A percentile compares a stretch with the other conserved stretches of the same genome.
phyloP scores from a whole-genome alignment of 53 echinoderm and acorn worm species.

The Echinometra lucunter region DNA sequence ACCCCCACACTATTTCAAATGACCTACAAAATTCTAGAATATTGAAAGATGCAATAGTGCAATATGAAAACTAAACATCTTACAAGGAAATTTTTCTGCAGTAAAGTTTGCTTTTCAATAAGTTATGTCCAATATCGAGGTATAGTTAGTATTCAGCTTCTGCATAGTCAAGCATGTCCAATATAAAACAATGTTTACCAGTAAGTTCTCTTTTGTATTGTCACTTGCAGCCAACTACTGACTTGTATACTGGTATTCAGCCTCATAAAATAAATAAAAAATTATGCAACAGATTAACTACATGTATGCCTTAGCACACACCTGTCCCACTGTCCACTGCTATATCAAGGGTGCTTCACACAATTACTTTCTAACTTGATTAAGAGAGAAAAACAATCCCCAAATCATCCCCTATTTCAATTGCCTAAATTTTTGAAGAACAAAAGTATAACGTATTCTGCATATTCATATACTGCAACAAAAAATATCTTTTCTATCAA shows the following conservation, averaged over 20 bases:
- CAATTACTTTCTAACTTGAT: not conserved
- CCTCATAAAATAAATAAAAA: not conserved
- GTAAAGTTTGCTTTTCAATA: not conserved
- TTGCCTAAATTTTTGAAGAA: not conserved
- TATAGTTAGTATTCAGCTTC: not conserved
- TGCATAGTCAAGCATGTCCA: not conserved
- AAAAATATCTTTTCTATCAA: too few species aligned
- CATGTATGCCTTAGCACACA: not conserved
- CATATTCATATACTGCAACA: too few species aligned
- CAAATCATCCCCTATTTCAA: not conserved
- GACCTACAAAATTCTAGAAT: too few species aligned
- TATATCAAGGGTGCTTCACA: too few species aligned
- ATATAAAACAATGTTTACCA: not conserved
- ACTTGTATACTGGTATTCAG: not conserved
- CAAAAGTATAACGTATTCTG: too few species aligned
- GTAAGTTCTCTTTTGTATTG: not conserved
- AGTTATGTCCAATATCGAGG: not conserved
- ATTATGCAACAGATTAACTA: not conserved
- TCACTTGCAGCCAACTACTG: not conserved
- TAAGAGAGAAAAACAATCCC: not conserved
- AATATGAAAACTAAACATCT: too few species aligned
- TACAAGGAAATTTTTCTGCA: not conserved
- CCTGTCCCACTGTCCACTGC: not conserved
- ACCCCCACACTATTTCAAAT: too few species aligned
- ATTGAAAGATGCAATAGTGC: too few species aligned